These are phyloP conservation scores for Linnaemya vulpina DNA, from an alignment of 2,888 invertebrate species.

Conservation along the genomic window DNA sequence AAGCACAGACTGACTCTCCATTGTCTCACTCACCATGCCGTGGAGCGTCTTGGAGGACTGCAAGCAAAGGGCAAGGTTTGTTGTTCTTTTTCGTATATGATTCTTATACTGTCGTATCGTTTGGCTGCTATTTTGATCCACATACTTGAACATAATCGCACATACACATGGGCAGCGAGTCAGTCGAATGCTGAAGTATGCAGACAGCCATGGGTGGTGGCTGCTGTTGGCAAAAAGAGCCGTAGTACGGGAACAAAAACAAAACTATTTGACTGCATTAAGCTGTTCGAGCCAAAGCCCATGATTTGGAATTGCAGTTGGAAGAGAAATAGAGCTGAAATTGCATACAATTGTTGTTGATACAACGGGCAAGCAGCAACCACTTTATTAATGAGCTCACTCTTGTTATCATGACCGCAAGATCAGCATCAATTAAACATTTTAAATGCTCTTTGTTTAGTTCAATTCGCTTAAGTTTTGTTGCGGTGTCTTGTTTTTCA, in stretches of 20 bases:
- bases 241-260: not conserved
- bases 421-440: slow-evolving; percentile 72
- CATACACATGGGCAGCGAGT: slow-evolving; percentile 47
- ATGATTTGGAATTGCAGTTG: slow-evolving; percentile 3
- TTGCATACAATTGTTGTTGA: slow-evolving; percentile 48
- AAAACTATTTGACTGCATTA: slow-evolving; percentile 36
- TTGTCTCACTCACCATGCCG: slow-evolving; percentile 20
- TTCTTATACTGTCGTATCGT: slow-evolving; percentile 8
- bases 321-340: slow-evolving; percentile 28
- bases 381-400: slow-evolving; percentile 71
- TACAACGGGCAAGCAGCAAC: slow-evolving; percentile 32
- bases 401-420: slow-evolving; percentile 65
- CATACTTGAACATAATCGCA: slow-evolving; percentile 45
- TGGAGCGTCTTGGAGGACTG: not conserved
- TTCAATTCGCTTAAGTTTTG: slow-evolving; percentile 34
- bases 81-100: not conserved
- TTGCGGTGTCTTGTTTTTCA: slow-evolving; percentile 8
- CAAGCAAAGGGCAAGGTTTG: slow-evolving; percentile 56
- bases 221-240: slow-evolving; percentile 48
- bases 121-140: slow-evolving; percentile 14
- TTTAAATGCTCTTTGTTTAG: slow-evolving; percentile 67
- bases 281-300: not conserved
- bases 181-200: slow-evolving; percentile 56
- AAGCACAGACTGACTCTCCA: slow-evolving; percentile 44
- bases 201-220: slow-evolving; percentile 69